Conservation (phyloP, 2,113 vertebrate species). For the Chrysemys picta region DNA sequence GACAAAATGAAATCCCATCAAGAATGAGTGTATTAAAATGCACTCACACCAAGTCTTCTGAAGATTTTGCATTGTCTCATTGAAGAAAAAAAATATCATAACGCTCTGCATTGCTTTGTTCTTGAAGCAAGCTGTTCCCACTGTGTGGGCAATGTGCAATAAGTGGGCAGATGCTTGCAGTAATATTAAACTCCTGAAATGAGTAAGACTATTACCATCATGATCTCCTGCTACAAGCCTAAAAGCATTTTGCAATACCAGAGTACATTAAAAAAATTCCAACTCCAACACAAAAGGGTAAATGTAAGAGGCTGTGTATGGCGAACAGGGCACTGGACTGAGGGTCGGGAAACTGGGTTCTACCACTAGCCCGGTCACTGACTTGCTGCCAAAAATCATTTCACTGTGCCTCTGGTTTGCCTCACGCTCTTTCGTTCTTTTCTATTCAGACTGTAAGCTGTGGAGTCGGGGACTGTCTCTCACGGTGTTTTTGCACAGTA, state of each 20-base stretch:
- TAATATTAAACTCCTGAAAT: background rate
- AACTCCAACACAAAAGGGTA: accelerated
- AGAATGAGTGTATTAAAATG: background rate
- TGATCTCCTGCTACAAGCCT: accelerated
- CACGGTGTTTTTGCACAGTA: background rate
- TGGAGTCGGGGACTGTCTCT: background rate
- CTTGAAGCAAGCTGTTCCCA: background rate
- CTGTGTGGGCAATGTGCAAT: background rate
- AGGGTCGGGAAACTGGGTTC: background rate
- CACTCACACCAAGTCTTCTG: background rate
- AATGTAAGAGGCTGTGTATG: background rate
- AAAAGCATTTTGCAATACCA: background rate
- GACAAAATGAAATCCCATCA: slow-evolving; percentile 35
- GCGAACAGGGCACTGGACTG: background rate
- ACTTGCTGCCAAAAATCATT: background rate
- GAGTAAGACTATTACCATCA: background rate
- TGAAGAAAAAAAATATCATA: background rate
- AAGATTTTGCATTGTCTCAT: background rate
- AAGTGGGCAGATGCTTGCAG: background rate
- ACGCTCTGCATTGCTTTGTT: background rate
- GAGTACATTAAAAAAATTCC: background rate
- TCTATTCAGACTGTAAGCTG: accelerated
- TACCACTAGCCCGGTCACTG: background rate
- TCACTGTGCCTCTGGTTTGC: background rate
- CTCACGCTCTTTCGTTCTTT: background rate